A percentile compares a stretch with the other conserved stretches of the same genome.
Evolutionary conservation across 1,140 invertebrate genomes (phyloP).

Genomic region (Drosophila funebris): DNA sequence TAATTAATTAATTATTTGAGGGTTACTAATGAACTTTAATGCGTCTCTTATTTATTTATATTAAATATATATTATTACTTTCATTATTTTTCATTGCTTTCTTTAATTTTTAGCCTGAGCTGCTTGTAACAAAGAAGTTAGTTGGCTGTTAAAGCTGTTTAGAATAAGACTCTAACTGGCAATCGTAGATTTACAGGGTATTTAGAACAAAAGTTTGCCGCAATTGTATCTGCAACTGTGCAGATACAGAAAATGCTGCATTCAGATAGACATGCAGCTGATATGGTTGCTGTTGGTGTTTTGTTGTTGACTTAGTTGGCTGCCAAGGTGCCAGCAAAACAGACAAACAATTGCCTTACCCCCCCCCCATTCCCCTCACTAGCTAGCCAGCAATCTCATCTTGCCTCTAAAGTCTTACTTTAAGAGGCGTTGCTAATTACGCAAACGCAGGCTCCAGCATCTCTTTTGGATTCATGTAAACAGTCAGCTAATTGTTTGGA

Average conservation of each 20-base stretch:
- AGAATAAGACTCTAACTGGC: not conserved
- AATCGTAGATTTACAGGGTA: not conserved
- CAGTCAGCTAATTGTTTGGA: conserved; percentile 71
- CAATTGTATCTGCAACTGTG: conserved; percentile 35
- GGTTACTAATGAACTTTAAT: too few relatives aligned
- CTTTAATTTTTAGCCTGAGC: too few relatives aligned
- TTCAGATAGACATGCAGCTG: conserved; percentile 13
- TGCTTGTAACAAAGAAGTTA: too few relatives aligned
- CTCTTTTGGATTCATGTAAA: conserved; percentile 57
- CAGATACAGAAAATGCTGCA: conserved; percentile 19
- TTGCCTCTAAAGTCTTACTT: not conserved
- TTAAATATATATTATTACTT: too few relatives aligned
- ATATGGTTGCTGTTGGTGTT: conserved; percentile 25
- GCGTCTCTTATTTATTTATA: too few relatives aligned
- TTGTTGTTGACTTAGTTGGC: conserved; percentile 47
- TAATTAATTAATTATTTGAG: too few relatives aligned
- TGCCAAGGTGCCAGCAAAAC: conserved; percentile 35
- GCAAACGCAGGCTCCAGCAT: conserved; percentile 48
- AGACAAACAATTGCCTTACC: conserved; percentile 40
- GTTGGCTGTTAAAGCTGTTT: too few relatives aligned
- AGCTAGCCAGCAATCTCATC: not conserved
- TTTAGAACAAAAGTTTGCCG: not conserved
- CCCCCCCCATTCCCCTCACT: not conserved
- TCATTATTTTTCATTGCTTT: too few relatives aligned
- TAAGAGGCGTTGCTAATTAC: conserved; percentile 57